Base-by-base conservation (phyloP, 1,140 invertebrate species). In the Camponotus vicinus region DNA sequence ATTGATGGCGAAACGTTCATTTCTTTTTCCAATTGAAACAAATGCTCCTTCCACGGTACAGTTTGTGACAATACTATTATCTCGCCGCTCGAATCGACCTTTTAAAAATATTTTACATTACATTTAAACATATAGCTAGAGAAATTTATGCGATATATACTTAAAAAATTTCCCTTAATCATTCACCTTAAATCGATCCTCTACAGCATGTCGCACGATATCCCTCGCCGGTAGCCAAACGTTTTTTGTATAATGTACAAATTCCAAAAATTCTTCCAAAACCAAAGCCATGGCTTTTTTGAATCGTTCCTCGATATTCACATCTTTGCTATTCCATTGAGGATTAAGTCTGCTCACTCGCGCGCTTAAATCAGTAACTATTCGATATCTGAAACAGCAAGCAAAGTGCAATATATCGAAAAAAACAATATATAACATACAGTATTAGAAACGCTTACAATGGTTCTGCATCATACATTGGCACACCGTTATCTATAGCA, bases 401-500 rank as follows among this genome's bases (percentile, higher is more conserved):
- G 27, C 27, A 27, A 27, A 11, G 1, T 42, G 34, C 0, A 9
- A 37, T 69, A 61, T 37, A 32, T 78, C 7, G 91, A 5, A 69
- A 69, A 32, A 6, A 15, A 2, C 21, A 13, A 3, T 8, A n/a
- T 55, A 2, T 3, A 40, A 27, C 4, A 37, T 11, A n/a, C 40
- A 69, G 0, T 0, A 0, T 8, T 49, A 67, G 18, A 4, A 7
- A 7, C 8, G 85, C 89, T 90, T 89, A 94, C 93, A 59, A 1
- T 34, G 97, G 97, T 92, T 97, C 96, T n/a, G 96, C 97, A 84
- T 98, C 96, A 94, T 95, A 96, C 95, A 98, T 97, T 0, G 96
- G 96, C 27, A 99, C 96, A 27, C 99, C 99, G 96, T 99, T 99
- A 94, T 99, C 99, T 83, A 99, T 98, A 6, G 97, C 99, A 96